Evolutionary conservation across 2,888 invertebrate species (phyloP).

Genomic region (Camponotus fellah): DNA sequence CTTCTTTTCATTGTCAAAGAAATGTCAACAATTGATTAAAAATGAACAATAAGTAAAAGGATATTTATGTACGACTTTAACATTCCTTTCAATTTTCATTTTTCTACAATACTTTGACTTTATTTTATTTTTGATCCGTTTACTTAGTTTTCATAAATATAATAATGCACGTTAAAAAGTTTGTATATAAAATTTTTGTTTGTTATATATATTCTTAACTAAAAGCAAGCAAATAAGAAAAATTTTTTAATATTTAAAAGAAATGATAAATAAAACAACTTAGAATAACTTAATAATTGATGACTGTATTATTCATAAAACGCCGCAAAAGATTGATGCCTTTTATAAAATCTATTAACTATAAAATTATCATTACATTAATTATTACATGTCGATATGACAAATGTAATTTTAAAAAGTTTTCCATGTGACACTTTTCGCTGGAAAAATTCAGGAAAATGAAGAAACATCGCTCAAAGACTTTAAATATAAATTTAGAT

Average conservation of each 20-base stretch:
- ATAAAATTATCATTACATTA: not conserved
- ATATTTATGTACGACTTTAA: no score
- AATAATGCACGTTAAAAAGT: not conserved
- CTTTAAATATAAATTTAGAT: constrained; percentile 62
- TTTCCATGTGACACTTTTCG: not conserved
- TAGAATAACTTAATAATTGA: not conserved
- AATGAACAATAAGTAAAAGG: no score
- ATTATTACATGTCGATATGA: not conserved
- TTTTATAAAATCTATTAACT: not conserved
- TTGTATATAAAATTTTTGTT: not conserved
- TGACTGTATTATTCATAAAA: not conserved
- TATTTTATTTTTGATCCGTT: no score
- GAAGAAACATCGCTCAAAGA: constrained; percentile 59
- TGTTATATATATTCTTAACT: not conserved
- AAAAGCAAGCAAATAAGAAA: not conserved
- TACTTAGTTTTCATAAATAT: not conserved
- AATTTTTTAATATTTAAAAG: not conserved
- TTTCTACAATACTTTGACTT: no score
- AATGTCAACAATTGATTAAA: no score
- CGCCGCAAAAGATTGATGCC: not conserved
- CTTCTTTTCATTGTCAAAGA: no score
- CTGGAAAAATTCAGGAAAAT: constrained; percentile 11
- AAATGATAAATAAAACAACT: not conserved
- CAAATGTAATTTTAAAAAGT: not conserved
- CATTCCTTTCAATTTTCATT: no score